Percentiles rank a stretch among this genome's conserved stretches.
Evolutionary conservation across 1,140 invertebrate genomes (phyloP).

Genomic region (Saccostrea cuccullata): DNA sequence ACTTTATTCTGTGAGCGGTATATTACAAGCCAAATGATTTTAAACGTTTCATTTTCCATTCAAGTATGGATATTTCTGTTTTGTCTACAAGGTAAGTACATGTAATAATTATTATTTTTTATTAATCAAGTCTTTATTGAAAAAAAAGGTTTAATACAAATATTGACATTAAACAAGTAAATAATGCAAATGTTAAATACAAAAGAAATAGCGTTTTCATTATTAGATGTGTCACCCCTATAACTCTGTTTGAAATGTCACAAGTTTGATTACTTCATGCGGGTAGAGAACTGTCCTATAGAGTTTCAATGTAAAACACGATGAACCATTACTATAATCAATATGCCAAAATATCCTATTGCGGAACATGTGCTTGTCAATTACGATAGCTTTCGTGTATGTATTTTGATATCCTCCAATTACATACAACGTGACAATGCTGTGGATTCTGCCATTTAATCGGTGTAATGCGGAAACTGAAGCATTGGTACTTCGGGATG

Average conservation of each 20-base stretch:
- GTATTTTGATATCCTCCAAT: constrained; percentile 25
- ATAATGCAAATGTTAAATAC: not conserved
- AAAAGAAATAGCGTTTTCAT: not conserved
- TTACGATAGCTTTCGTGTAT: not conserved
- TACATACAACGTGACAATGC: not conserved
- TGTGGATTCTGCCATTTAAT: not conserved
- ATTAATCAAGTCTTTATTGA: not conserved
- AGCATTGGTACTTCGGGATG: no score
- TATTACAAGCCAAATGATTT: constrained; percentile 16
- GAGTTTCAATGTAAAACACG: constrained; percentile 1
- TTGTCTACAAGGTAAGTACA: not conserved
- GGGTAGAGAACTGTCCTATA: not conserved
- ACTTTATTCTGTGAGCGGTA: not conserved
- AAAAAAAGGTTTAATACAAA: not conserved
- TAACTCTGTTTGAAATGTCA: not conserved
- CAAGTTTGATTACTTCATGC: not conserved
- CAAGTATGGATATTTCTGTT: not conserved
- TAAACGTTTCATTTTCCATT: not conserved
- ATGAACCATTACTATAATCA: not conserved
- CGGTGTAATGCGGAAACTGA: no score
- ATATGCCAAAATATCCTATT: constrained; percentile 33
- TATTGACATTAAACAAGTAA: not conserved
- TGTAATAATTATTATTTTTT: not conserved
- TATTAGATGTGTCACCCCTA: not conserved
- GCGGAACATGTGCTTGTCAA: not conserved